phyloP scores from a whole-genome alignment of 2,113 vertebrate species.

The Recurvirostra avosetta region DNA sequence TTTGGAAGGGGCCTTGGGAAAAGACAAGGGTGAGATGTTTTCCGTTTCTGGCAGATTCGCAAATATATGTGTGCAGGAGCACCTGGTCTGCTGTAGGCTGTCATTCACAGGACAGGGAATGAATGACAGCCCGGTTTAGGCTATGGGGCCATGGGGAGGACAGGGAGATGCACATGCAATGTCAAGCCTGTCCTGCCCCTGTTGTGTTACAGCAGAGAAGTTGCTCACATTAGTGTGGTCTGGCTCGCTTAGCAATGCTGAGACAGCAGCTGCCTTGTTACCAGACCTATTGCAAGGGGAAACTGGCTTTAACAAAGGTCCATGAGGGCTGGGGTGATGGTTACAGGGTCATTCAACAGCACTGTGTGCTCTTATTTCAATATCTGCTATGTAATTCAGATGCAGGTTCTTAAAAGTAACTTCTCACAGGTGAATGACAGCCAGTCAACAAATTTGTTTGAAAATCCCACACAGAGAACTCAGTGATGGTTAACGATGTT shows the following conservation, averaged over 20 bases:
- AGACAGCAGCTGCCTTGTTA: not conserved
- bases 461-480: not conserved
- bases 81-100: not conserved
- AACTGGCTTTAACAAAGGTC: not conserved
- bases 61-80: accelerated
- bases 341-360: not conserved
- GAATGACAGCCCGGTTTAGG: not conserved
- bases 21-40: not conserved
- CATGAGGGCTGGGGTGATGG: too few species aligned
- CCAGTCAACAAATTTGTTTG: not conserved
- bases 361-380: not conserved
- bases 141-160: not conserved
- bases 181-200: not conserved
- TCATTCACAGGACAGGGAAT: too few species aligned
- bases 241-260: not conserved
- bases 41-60: too few species aligned
- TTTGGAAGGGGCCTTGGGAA: not conserved
- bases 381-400: not conserved
- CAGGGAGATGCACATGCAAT: not conserved
- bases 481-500: accelerated
- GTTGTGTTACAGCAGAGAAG: not conserved
- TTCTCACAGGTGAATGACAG: not conserved
- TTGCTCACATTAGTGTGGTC: not conserved
- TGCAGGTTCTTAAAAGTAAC: not conserved
- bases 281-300: not conserved